Evolutionary conservation across 2,113 vertebrate genomes (phyloP).

Genomic region (Bucco capensis): DNA sequence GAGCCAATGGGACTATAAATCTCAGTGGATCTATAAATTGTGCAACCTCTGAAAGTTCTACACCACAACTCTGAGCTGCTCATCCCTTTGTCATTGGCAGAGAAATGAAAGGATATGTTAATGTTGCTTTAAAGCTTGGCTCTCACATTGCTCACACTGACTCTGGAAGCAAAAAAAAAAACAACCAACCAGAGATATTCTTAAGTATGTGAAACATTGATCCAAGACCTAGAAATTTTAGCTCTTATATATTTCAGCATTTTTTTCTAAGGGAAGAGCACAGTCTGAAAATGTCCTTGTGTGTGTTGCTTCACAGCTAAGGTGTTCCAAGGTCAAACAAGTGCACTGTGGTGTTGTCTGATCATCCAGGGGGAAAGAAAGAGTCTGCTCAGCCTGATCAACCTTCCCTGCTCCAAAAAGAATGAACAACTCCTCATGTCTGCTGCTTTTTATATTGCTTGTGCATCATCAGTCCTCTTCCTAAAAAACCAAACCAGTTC

Average conservation of each 20-base stretch:
- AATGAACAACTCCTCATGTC: not conserved
- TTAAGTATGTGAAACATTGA: not conserved
- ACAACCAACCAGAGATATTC: not conserved
- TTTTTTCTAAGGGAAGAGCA: not conserved
- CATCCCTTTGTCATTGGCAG: not conserved
- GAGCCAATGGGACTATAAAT: not conserved
- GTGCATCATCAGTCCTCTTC: not conserved
- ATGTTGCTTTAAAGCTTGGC: not conserved
- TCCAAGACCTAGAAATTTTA: not conserved
- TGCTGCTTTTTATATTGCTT: not conserved
- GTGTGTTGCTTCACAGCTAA: not conserved
- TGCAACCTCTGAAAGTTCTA: not conserved
- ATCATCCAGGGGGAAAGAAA: accelerated
- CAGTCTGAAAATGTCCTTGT: not conserved
- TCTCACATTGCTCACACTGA: not conserved
- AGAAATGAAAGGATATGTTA: not conserved
- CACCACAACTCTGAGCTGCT: not conserved
- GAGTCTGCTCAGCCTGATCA: accelerated
- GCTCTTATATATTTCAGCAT: not conserved
- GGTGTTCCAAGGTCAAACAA: not conserved
- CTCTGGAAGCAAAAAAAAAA: not conserved
- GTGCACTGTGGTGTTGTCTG: not conserved
- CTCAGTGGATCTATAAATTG: not conserved
- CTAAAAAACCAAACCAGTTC: not conserved
- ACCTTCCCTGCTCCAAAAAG: not conserved